Evolutionary conservation across 2,113 vertebrate species (phyloP).

Genomic region (Hydropotes inermis): DNA sequence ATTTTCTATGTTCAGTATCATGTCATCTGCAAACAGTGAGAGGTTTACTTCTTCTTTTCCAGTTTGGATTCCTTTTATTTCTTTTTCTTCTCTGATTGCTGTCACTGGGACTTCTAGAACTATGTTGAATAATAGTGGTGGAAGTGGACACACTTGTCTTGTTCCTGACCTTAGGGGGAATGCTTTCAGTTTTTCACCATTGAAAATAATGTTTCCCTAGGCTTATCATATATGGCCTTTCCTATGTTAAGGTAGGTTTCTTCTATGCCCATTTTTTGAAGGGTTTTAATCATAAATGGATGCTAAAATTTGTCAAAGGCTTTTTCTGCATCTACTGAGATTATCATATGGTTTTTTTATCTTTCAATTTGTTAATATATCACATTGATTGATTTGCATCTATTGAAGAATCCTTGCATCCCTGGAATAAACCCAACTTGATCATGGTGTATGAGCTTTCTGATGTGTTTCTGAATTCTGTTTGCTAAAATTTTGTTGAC

Average conservation of each 20-base stretch:
- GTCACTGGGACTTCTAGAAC: background rate
- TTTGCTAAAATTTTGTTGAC: background rate
- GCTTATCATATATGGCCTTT: background rate
- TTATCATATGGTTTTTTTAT: background rate
- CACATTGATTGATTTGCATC: accelerated
- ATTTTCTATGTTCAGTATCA: background rate
- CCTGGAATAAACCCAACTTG: background rate
- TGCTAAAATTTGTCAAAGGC: background rate
- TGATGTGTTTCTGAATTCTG: background rate
- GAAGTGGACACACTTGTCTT: background rate
- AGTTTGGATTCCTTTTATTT: background rate
- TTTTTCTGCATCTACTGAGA: background rate
- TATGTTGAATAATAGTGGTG: background rate
- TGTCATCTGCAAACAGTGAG: background rate
- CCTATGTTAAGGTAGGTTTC: background rate
- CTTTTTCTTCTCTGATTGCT: background rate
- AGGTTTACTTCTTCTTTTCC: background rate
- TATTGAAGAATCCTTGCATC: background rate
- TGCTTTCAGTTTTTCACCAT: background rate
- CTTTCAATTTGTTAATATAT: background rate
- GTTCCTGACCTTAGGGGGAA: background rate
- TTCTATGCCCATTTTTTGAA: background rate
- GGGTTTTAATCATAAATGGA: background rate
- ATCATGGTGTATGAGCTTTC: background rate
- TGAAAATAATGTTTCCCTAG: background rate